Evolutionary conservation across 2,113 vertebrate species (phyloP).

Genomic region (Gymnogyps californianus): DNA sequence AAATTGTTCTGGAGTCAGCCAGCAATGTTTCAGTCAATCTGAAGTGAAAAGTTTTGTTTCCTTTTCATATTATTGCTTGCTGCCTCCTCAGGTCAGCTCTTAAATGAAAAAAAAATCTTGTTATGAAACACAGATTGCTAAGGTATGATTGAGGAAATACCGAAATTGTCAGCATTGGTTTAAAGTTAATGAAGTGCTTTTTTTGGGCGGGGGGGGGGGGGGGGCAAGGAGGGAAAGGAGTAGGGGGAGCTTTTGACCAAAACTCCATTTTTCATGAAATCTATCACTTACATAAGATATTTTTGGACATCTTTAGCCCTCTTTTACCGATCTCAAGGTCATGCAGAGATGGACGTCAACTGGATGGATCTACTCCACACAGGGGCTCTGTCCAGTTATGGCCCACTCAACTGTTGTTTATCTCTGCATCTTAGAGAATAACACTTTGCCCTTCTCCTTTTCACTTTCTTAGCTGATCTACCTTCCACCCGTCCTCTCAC

Average conservation of each 20-base stretch:
- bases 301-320: background rate
- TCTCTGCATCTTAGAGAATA: background rate
- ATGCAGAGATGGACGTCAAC: background rate
- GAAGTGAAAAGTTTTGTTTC: conserved; percentile 21
- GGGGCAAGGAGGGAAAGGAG: background rate
- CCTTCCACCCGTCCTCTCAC: background rate
- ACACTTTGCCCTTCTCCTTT: background rate
- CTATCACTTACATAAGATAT: background rate
- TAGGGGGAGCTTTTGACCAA: background rate
- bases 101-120: background rate
- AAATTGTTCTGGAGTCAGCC: background rate
- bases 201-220: too few relatives aligned
- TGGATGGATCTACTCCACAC: background rate
- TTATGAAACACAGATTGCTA: background rate
- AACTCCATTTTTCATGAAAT: background rate
- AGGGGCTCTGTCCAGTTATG: background rate
- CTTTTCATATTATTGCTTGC: conserved; percentile 6
- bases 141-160: conserved; percentile 24
- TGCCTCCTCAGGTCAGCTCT: conserved; percentile 17
- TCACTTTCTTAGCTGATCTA: background rate
- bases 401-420: background rate
- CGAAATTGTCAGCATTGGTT: background rate
- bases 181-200: background rate
- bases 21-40: background rate
- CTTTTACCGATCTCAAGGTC: background rate